Evolutionary conservation across 2,888 invertebrate genomes (phyloP).

Genomic region (Formica aserva): DNA sequence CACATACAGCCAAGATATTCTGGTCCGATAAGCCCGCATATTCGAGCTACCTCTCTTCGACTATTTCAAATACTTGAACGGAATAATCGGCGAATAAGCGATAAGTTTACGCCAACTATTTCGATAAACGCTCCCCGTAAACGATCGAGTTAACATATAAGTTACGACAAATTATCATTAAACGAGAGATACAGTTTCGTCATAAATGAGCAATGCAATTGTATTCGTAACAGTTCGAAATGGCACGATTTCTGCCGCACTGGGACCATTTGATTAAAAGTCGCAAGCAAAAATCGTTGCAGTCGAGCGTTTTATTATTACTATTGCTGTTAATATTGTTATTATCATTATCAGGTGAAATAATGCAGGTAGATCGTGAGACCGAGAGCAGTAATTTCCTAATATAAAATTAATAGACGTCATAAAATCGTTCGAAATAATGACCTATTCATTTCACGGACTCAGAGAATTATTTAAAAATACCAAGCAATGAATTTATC

Average conservation of each 20-base stretch:
- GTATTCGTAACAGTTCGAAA: neutral
- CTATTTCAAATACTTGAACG: slow-evolving; percentile 24
- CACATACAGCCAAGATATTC: slow-evolving; percentile 53
- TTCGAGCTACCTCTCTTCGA: slow-evolving; percentile 15
- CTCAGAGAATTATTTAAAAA: slow-evolving; percentile 33
- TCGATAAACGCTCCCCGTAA: neutral
- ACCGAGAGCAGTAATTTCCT: slow-evolving; percentile 23
- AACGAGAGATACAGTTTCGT: neutral
- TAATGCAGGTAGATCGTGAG: slow-evolving; percentile 19
- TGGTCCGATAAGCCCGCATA: slow-evolving; percentile 52
- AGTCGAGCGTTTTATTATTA: slow-evolving; percentile 34
- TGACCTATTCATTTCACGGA: slow-evolving; percentile 30
- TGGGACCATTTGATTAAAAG: slow-evolving; percentile 38
- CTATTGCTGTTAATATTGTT: slow-evolving; percentile 5
- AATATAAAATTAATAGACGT: slow-evolving; percentile 48
- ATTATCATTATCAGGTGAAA: slow-evolving; percentile 32
- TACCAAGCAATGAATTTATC: neutral
- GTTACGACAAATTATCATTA: neutral
- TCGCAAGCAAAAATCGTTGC: slow-evolving; percentile 27
- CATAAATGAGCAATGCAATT: slow-evolving; percentile 11
- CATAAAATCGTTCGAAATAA: slow-evolving; percentile 43
- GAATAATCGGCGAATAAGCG: slow-evolving; percentile 9
- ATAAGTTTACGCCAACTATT: slow-evolving; percentile 23
- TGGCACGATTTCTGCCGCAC: slow-evolving; percentile 20
- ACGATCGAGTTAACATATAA: neutral